Evolutionary conservation across 2,888 invertebrate species (phyloP), one percentile per base, ranked within the genome.

Genomic region (Acrocera orbiculus): DNA sequence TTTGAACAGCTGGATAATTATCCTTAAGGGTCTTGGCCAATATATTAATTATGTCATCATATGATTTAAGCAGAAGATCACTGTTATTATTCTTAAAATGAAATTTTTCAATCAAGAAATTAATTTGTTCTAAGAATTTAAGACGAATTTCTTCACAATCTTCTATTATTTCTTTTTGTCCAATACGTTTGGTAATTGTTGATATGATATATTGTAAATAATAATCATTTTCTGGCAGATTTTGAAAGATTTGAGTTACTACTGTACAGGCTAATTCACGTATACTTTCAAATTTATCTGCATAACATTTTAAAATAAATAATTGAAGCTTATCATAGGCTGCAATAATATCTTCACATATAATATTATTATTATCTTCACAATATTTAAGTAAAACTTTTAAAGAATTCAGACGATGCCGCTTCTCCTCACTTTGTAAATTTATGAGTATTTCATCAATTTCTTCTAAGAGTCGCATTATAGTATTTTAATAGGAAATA

Each of bases 101-200:
- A 47, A 78, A 79, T 43, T 69, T 72, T 5, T 63, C 53, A 29
- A 87, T 59, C 42, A 90, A 66, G 26, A 63, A 57, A 36, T 66
- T 63, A n/a, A 86, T 54, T 27, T 89, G 64, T 36, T 64, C 52
- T 1, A 87, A 56, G 32, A 80, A 63, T 25, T 71, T 60, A 9
- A 85, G 53, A 16, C 90, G 70, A 27, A 90, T 67, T 65, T 93
- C 92, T 61, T 93, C 92, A 3, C 76, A 58, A 42, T 66, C 62
- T 44, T 72, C 71, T 3, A 69, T 52, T 1, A 78, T 66, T 53
- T 87, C 86, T 24, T 73, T 69, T 35, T 73, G 70, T 1, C 82
- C 85, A 42, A 92, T 68, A 39, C 87, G 71, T 45, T 77, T 76
- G 1, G 73, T 69, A 39, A 90, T 52, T 2, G 78, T 70, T 2